Percentiles rank a stretch among this genome's conserved stretches.
These are phyloP conservation scores for Masnerella sp. DNA, from an alignment of 2,888 invertebrate species.

Conservation along the genomic window DNA sequence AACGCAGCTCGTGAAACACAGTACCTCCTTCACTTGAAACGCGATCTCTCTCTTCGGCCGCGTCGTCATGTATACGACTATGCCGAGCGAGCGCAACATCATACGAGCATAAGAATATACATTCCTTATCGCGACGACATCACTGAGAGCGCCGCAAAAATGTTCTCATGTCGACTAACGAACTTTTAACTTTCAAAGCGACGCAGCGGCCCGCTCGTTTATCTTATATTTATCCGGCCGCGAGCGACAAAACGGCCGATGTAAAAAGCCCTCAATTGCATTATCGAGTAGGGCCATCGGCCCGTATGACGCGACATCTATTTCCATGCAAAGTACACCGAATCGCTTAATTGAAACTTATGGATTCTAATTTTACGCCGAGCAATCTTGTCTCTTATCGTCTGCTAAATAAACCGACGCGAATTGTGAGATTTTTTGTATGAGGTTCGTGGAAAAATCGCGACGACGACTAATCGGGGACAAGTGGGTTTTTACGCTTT, in stretches of 20 bases:
- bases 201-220: constrained; percentile 22
- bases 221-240: constrained; percentile 37
- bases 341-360: constrained; percentile 38
- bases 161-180: constrained; percentile 38
- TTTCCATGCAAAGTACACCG: constrained; percentile 21
- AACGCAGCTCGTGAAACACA: constrained; percentile 44
- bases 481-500: too few relatives aligned
- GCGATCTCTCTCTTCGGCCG: constrained; percentile 39
- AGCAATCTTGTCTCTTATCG: too few relatives aligned
- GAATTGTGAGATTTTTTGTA: too few relatives aligned
- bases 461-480: too few relatives aligned
- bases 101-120: constrained; percentile 49
- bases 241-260: constrained; percentile 22
- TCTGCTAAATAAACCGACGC: too few relatives aligned
- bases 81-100: constrained; percentile 40
- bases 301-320: constrained; percentile 16
- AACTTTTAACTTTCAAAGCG: constrained; percentile 47
- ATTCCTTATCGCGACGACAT: constrained; percentile 48
- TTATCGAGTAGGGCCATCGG: constrained; percentile 39
- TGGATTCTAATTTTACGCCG: constrained; percentile 12
- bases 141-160: constrained; percentile 38
- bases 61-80: constrained; percentile 31
- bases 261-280: constrained; percentile 42
- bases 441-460: too few relatives aligned
- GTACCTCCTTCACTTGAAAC: constrained; percentile 44